A percentile compares a stretch with the other conserved stretches of the same genome.
Conservation (phyloP, 1,140 invertebrate species). For the Calycopis cecrops region DNA sequence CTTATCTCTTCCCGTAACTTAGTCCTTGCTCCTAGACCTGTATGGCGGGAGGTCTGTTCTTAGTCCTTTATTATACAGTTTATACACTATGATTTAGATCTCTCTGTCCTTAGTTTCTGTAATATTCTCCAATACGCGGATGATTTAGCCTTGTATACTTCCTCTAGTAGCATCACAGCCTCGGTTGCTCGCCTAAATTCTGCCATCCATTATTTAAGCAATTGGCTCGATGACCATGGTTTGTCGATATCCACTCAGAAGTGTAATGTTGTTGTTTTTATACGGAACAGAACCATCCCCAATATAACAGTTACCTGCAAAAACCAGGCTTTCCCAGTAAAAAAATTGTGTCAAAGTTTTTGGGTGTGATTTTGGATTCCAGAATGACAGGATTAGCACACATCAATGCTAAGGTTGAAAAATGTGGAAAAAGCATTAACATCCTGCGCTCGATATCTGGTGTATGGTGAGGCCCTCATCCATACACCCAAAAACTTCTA, state of each 20-base stretch:
- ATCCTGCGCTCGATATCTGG: no score
- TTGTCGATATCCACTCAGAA: neutral
- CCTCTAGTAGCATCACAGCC: neutral
- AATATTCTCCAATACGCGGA: no score
- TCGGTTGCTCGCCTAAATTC: neutral
- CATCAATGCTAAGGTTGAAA: no score
- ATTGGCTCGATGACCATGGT: no score
- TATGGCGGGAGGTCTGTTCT: neutral
- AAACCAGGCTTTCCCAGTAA: neutral
- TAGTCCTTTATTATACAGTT: neutral
- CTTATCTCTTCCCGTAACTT: neutral
- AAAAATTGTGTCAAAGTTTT: neutral
- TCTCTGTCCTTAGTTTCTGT: neutral
- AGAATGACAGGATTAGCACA: neutral
- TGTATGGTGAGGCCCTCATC: no score
- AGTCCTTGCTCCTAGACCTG: neutral
- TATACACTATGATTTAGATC: constrained; percentile 6
- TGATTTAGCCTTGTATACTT: no score
- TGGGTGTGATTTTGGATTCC: neutral
- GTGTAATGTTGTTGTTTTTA: neutral
- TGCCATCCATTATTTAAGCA: neutral
- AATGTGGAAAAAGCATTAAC: no score
- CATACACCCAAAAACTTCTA: no score
- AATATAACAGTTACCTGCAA: neutral
- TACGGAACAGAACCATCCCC: neutral